Conservation (phyloP, 30 jellyfish, hydroid and myxozoan genomes). For the Euphysa ruthae region DNA sequence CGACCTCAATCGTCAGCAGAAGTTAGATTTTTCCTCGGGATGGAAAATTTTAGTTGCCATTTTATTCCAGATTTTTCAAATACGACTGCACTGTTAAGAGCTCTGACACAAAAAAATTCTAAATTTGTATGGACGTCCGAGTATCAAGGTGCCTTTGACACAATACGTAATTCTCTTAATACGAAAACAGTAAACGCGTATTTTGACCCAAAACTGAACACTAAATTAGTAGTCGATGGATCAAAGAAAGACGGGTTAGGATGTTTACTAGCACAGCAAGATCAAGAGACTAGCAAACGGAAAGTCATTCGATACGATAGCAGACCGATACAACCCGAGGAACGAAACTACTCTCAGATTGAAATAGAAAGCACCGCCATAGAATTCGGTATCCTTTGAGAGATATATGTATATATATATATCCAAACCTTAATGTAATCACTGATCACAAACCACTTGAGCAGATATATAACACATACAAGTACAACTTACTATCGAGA, state of each 20-base stretch:
- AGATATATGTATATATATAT: conserved; percentile 1
- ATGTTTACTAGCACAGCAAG: too few relatives aligned
- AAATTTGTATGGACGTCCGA: background rate
- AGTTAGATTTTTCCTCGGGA: background rate
- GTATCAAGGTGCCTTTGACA: too few relatives aligned
- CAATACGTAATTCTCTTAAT: too few relatives aligned
- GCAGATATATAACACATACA: conserved; percentile 22
- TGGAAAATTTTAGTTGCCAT: background rate
- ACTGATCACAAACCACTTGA: conserved; percentile 21
- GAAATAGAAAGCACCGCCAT: conserved; percentile 20
- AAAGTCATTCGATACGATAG: too few relatives aligned
- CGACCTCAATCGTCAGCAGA: background rate
- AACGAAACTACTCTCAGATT: background rate
- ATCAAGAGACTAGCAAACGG: too few relatives aligned
- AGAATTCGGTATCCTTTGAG: background rate
- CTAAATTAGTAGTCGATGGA: too few relatives aligned
- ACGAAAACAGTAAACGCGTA: too few relatives aligned
- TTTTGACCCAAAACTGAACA: too few relatives aligned
- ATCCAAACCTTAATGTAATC: background rate
- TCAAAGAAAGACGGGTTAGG: too few relatives aligned
- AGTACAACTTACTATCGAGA: conserved; percentile 1
- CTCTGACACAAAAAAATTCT: background rate
- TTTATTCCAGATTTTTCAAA: background rate
- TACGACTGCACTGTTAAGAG: background rate
- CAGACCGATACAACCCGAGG: conserved; percentile 4